Evolutionary conservation across 2,888 invertebrate species (phyloP), one percentile per base, ranked within the genome.

Genomic region (Ctenicera cuprea): DNA sequence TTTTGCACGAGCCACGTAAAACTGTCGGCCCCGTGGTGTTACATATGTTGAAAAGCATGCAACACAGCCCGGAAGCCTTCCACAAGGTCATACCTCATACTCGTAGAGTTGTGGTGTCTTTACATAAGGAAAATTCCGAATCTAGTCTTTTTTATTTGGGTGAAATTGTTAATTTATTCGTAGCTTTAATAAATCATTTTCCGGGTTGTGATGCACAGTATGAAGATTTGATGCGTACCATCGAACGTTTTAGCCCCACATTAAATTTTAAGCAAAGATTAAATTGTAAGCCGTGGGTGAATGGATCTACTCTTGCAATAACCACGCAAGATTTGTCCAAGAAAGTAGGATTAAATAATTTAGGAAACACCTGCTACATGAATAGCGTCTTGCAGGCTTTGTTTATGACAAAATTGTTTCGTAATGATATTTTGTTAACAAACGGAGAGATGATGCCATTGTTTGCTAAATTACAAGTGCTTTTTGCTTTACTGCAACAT

Each of bases 291-390:
- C 79, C 87, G 1, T 89, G 89, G 89, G 78, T 82, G 7, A 85
- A 85, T 26, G 79, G 80, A 26, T 76, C 78, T 11, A 80, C 79
- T 68, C 76, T 83, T 0, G 71, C 79, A 9, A 77, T 81, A 11
- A 63, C 81, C 14, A 75, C 78, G 52, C 80, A 78, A 41, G 84
- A 84, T 74, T 82, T 85, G 7, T 81, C 87, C 11, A 88, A 88
- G 74, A 90, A 92, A 87, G 93, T 94, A 3, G 96, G 96, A 0
- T 89, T 96, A 20, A 90, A 92, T 43, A 96, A 96, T 88, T 89
- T 95, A 45, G 95, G 96, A 30, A 96, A 96, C 82, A 96, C 96
- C 0, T 96, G 96, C 85, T 96, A 95, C 81, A 94, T 96, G 94
- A 96, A 96, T 87, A 95, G 95, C 84, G 93, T 95, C 0, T 87